Conservation (phyloP, 2,113 vertebrate genomes). For the Cyanocitta stelleri region DNA sequence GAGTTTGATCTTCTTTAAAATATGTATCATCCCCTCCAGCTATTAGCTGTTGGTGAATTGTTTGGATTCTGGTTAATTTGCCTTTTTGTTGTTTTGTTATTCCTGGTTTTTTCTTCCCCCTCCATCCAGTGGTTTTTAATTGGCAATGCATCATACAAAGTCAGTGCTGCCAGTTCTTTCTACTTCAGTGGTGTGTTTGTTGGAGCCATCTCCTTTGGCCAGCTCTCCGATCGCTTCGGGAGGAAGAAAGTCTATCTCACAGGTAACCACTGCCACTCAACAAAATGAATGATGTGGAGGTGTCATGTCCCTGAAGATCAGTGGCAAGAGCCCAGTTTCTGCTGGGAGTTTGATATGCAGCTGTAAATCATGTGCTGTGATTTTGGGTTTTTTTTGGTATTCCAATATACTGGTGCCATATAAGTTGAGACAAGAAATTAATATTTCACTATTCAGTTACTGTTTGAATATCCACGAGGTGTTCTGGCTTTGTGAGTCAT, state of each 20-base stretch:
- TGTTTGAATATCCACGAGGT: not conserved
- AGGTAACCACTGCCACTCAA: conserved; percentile 53
- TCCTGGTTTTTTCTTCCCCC: not conserved
- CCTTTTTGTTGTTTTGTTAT: not conserved
- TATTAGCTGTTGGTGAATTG: not conserved
- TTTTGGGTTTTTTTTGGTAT: not conserved
- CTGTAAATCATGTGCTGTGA: not conserved
- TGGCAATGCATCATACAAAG: conserved; percentile 73
- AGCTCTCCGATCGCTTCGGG: conserved; percentile 77
- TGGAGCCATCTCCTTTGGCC: conserved; percentile 78
- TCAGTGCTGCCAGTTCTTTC: conserved; percentile 75
- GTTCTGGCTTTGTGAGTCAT: not conserved
- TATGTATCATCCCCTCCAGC: not conserved
- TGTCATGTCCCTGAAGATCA: not conserved
- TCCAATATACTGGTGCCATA: not conserved
- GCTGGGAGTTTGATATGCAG: not conserved
- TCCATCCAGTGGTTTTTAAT: conserved; percentile 77
- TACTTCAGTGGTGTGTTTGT: conserved; percentile 82
- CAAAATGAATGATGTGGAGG: not conserved
- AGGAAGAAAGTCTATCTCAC: conserved; percentile 78
- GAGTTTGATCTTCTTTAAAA: not conserved
- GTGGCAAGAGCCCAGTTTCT: not conserved
- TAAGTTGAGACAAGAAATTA: not conserved
- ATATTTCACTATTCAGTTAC: not conserved
- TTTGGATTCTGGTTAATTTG: not conserved